These are phyloP conservation scores for Labroides dimidiatus DNA, from an alignment of 2,797 vertebrate genomes.

Conservation along the genomic window DNA sequence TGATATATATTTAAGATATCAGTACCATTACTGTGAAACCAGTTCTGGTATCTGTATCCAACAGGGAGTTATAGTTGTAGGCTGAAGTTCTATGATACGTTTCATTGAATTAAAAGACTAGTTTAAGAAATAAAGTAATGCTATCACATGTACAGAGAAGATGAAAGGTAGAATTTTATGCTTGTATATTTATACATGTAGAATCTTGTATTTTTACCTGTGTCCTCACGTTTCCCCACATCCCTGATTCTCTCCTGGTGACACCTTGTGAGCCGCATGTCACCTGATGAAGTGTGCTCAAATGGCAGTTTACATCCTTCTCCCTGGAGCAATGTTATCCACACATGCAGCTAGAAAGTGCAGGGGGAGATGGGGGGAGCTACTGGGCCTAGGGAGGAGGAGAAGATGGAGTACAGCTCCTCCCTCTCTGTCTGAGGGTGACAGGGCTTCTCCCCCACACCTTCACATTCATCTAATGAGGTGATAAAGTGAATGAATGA, in stretches of 20 bases:
- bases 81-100: too few relatives aligned
- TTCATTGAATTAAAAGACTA: too few relatives aligned
- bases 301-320: slow-evolving; percentile 26
- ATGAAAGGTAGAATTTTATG: background rate
- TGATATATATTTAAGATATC: too few relatives aligned
- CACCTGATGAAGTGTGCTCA: slow-evolving; percentile 60
- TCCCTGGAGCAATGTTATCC: slow-evolving; percentile 42
- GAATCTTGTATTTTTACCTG: slow-evolving; percentile 22
- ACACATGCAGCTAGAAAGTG: slow-evolving; percentile 32
- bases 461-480: slow-evolving; percentile 82
- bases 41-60: too few relatives aligned
- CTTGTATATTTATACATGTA: background rate
- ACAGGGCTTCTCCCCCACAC: slow-evolving; percentile 76
- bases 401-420: slow-evolving; percentile 72
- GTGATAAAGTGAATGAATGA: slow-evolving; percentile 85
- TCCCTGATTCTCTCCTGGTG: slow-evolving; percentile 12
- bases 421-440: slow-evolving; percentile 75
- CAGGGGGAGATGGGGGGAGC: slow-evolving; percentile 4
- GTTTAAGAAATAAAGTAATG: too few relatives aligned
- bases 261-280: slow-evolving; percentile 30
- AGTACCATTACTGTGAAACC: too few relatives aligned
- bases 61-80: too few relatives aligned
- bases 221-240: slow-evolving; percentile 21
- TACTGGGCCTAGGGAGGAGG: slow-evolving; percentile 58
- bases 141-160: too few relatives aligned